phyloP scores from a whole-genome alignment of 92 coral and sea anemone species.

The Virgularia gustaviana region DNA sequence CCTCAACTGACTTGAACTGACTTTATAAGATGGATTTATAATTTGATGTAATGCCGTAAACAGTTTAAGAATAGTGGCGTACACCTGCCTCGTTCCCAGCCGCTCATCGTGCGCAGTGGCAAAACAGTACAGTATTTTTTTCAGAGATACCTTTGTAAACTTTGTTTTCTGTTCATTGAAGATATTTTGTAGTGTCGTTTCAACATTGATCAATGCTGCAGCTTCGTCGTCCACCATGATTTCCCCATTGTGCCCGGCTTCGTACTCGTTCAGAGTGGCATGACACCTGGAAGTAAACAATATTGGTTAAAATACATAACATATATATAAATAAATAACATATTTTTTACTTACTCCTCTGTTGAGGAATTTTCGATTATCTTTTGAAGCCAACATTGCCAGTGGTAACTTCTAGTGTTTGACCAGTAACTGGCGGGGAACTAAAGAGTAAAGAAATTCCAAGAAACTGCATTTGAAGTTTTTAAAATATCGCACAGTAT shows the following conservation, averaged over 20 bases:
- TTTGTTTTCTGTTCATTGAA: conserved; percentile 90
- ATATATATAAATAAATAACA: background rate
- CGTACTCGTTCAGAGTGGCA: conserved; percentile 57
- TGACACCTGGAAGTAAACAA: conserved; percentile 58
- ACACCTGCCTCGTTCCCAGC: too few species aligned
- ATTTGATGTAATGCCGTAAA: too few species aligned
- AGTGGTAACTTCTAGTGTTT: conserved; percentile 82
- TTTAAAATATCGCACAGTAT: too few species aligned
- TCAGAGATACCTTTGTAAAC: conserved; percentile 95
- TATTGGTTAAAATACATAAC: background rate
- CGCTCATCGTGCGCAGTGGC: too few species aligned
- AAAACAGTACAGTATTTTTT: too few species aligned
- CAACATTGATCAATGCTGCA: conserved; percentile 83
- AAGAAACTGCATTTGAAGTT: background rate
- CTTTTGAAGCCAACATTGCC: conserved; percentile 80
- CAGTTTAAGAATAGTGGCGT: too few species aligned
- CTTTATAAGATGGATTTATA: too few species aligned
- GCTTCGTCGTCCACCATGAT: conserved; percentile 73
- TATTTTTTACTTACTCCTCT: conserved; percentile 55
- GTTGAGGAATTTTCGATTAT: conserved; percentile 74
- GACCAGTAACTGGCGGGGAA: conserved; percentile 77
- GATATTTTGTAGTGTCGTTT: conserved; percentile 85
- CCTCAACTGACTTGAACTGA: too few species aligned
- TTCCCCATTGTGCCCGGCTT: conserved; percentile 62
- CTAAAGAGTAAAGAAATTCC: conserved; percentile 27